phyloP scores from a whole-genome alignment of 37 sponge, comb jelly and placozoan genomes.

The Chondrosia reniformis region DNA sequence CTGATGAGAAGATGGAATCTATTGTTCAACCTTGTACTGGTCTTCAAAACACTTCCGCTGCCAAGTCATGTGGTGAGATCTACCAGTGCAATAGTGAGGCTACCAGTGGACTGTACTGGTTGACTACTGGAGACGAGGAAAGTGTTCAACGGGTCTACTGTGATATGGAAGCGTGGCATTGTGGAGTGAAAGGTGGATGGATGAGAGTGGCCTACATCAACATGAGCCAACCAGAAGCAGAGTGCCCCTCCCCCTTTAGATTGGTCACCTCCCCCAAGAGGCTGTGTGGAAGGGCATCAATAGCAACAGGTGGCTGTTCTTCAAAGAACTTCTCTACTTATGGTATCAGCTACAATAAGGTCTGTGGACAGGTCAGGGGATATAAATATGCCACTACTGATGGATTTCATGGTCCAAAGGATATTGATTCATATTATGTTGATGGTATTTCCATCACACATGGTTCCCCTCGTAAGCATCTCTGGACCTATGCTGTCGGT shows the following conservation, averaged over 20 bases:
- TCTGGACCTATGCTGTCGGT: constrained; percentile 10
- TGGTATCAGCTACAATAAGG: neutral
- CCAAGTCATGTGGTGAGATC: neutral
- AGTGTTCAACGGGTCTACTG: neutral
- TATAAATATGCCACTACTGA: neutral
- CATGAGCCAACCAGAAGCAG: constrained; percentile 17
- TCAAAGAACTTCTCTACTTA: neutral
- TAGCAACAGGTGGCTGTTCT: neutral
- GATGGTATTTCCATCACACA: constrained; percentile 23
- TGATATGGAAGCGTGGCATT: neutral
- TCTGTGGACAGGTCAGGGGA: constrained; percentile 2
- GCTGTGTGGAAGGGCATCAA: neutral
- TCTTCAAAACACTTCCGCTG: too few relatives aligned
- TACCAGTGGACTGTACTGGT: neutral
- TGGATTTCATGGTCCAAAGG: neutral
- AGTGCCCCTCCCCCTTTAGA: constrained; percentile 1
- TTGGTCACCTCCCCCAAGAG: neutral
- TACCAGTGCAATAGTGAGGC: neutral
- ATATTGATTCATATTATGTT: constrained; percentile 2
- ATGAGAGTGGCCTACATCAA: constrained; percentile 28
- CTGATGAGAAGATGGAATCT: too few relatives aligned
- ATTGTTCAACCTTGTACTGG: too few relatives aligned
- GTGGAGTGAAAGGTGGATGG: constrained; percentile 24
- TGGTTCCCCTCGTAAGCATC: constrained; percentile 8
- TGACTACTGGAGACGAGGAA: neutral